Conservation (phyloP, 2,797 vertebrate species). For the Sebastes iracundus region DNA sequence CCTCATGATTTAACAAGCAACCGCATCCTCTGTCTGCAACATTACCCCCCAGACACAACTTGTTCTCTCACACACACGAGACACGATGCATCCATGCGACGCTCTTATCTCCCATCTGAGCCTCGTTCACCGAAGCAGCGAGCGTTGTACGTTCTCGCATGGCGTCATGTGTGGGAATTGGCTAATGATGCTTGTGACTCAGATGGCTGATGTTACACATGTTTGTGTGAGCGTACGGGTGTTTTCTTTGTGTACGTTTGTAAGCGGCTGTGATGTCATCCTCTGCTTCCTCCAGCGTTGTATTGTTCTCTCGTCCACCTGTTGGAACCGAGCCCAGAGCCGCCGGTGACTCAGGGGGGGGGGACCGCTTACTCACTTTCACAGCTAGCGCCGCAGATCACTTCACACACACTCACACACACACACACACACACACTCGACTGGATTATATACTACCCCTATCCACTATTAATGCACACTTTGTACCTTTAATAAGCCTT, state of each 20-base stretch:
- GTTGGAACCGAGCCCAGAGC: constrained; percentile 51
- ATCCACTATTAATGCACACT: not conserved
- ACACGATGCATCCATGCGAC: not conserved
- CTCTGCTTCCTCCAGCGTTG: constrained; percentile 18
- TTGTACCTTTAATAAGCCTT: not conserved
- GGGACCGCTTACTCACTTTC: constrained; percentile 49
- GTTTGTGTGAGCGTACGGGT: not conserved
- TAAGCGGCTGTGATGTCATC: constrained; percentile 42
- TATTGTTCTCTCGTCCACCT: constrained; percentile 68
- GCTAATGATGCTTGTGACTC: constrained; percentile 27
- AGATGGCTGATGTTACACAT: not conserved
- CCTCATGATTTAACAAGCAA: constrained; percentile 58
- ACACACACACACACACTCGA: not conserved
- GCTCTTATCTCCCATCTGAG: constrained; percentile 19
- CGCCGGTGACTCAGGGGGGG: not conserved
- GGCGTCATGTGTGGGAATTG: constrained; percentile 18
- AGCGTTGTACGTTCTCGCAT: not conserved
- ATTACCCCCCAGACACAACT: constrained; percentile 51
- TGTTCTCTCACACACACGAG: not conserved
- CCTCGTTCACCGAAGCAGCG: not conserved
- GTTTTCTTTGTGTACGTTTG: constrained; percentile 8
- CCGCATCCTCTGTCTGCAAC: constrained; percentile 56
- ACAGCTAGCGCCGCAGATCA: constrained; percentile 53
- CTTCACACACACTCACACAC: constrained; percentile 1
- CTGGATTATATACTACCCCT: constrained; percentile 1